Evolutionary conservation across 2,113 vertebrate genomes (phyloP), one percentile per base, ranked within the genome.

Genomic region (Aix galericulata): DNA sequence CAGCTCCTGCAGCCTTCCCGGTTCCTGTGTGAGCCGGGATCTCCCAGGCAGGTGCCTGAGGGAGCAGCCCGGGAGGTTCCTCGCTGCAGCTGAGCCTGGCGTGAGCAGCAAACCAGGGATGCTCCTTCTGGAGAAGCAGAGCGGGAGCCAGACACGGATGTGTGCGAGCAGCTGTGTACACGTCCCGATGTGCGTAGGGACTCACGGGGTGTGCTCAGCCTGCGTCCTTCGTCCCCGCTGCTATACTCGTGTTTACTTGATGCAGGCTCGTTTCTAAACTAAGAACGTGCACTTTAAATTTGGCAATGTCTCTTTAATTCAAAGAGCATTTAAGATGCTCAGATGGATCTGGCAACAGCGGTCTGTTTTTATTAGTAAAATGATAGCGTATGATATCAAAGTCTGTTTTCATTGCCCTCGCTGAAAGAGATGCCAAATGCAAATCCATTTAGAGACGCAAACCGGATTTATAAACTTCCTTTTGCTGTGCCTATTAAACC

Each of bases 291-390:
- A 59, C 73, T 90, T 94, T 32, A 34, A 36, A 84, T 91, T 58
- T 75, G 60, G 85, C 69, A 42, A 34, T 42, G 38, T 46, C 82
- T 52, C 68, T 91, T 93, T 81, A 90, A 95, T 74, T 96, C 56
- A 74, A 68, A 81, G 72, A 63, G 36, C 26, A 11, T 94, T 60
- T 56, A 88, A 75, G 88, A 86, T 88, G 60, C 64, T 93, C 42
- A 48, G 82, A 83, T 73, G 62, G 44, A 48, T 94, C 93, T 96
- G 82, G 92, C 76, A 90, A 68, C 34, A 4, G 26, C 6, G 34
- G 34, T 50, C 76, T 86, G 75, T 56, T 93, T 93, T 90, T 68
- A 88, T 88, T 88, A 86, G 82, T 78, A 90, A 93, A 94, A 84
- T 92, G 89, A 88, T 88, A 95, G 76, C 76, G 53, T 68, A 62